Evolutionary conservation across 2,797 vertebrate genomes (phyloP), one percentile per base, ranked within the genome.

Genomic region (Anas flavirostris): DNA sequence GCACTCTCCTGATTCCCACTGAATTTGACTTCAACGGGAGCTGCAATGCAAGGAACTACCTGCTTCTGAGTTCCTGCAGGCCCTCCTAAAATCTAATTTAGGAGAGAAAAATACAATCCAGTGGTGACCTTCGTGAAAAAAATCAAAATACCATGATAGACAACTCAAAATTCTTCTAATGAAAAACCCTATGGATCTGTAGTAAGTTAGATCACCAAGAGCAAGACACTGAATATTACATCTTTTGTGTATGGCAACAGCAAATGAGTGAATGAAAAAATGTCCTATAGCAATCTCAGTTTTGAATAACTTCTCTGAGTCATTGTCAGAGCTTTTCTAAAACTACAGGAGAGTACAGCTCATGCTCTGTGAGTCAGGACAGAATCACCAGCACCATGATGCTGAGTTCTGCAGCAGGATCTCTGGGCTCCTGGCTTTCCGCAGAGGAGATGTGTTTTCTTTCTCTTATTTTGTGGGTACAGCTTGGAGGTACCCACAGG

Each of bases 311-410:
- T 79, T 64, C 50, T 31, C 43, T 64, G 31, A 43, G 59, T 48
- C 33, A 14, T 70, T 39, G 33, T 33, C 55, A 82, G 39, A 53
- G 23, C 62, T 41, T 53, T 33, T 68, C 5, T 39, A 53, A 39
- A 25, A 21, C 28, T 60, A 39, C n/a, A 46, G 77, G 37, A 44
- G 37, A 74, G 26, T 5, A 1, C 29, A 55, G 55, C 55, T 85
- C 5, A 0, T 48, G 56, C 55, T 22, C 41, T 58, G 1, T 2
- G 26, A 9, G 3, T 62, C 3, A 23, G 1, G 26, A 35, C 0
- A 2, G 14, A 50, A 41, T 43, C 4, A 1, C 64, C 31, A 56
- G 59, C 21, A 10, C 1, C 1, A 15, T 33, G 31, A 8, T 15
- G 3, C 17, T n/a, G 41, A 43, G 12, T 67, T 21, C 77, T 63